These are phyloP conservation scores for Alauda arvensis DNA, from an alignment of 2,797 vertebrate species.

Conservation along the genomic window DNA sequence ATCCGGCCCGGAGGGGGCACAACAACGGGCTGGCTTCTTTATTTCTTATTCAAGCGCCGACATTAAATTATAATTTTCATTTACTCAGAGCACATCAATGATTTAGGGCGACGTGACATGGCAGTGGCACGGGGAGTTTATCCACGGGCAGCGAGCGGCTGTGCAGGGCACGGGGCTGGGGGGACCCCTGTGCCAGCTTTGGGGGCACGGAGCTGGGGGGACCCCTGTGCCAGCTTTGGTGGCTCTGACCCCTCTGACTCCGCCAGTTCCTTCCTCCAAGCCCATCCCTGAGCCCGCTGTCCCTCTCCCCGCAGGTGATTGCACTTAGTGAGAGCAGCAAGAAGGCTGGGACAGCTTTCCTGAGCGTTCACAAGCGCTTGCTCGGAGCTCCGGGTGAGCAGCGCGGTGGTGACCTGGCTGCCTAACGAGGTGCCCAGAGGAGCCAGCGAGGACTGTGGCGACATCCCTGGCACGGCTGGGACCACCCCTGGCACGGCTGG, in stretches of 20 bases:
- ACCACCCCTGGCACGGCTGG: not conserved
- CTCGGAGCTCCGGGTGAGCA: conserved; percentile 94
- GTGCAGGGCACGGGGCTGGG: not conserved
- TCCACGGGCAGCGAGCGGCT: conserved; percentile 7
- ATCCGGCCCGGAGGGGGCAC: not conserved
- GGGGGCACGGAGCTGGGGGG: not conserved
- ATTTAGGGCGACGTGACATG: conserved; percentile 15
- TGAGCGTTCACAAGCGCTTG: conserved; percentile 94
- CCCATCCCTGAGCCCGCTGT: not conserved
- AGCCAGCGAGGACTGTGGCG: not conserved
- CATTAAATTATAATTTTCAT: conserved; percentile 68
- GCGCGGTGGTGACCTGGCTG: conserved; percentile 10
- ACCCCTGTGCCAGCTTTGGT: rapidly evolving
- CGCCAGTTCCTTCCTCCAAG: rapidly evolving
- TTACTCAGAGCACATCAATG: conserved; percentile 60
- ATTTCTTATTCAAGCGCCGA: conserved; percentile 62
- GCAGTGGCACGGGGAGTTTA: not conserved
- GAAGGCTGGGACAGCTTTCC: conserved; percentile 95
- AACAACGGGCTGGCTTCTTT: conserved; percentile 30
- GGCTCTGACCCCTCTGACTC: rapidly evolving
- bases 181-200: rapidly evolving
- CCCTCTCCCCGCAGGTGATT: conserved; percentile 85
- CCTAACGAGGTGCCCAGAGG: conserved; percentile 19
- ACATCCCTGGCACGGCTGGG: not conserved
- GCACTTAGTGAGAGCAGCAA: conserved; percentile 95